Base-by-base conservation (phyloP, 2,888 invertebrate species). In the Eupelmus urozonus region DNA sequence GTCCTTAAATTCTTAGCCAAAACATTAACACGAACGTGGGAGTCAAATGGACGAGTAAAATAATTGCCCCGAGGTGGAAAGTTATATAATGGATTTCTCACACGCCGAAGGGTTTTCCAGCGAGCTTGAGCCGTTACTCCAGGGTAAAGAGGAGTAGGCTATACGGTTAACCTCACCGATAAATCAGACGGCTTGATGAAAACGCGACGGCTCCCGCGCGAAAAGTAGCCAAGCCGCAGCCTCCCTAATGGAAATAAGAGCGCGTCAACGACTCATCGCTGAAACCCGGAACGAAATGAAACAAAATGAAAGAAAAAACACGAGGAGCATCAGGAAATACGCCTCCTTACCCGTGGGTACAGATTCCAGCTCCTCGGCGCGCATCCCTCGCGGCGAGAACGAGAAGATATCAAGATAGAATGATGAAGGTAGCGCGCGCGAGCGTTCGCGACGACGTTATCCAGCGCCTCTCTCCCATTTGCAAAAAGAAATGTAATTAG, bases 171-270 rank as follows among this genome's bases (percentile, higher is more conserved):
- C 55, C 40, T 53, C 25, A 20, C 7, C 67, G 40, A 67, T 67
- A 67, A 87, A 87, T 86, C 86, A 86, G 82, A 79, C 34, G 71
- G 83, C 82, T 87, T 87, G 86, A 87, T 86, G 86, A 87, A 86
- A 65, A 49, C 27, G 49, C 65, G 65, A 49, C 49, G n/a, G 23
- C 4, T 13, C 59, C 5, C 16, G 59, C 7, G 16, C n/a, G 59
- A 34, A 34, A 9, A n/a, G n/a, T n/a, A n/a, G n/a, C n/a, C n/a
- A n/a, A n/a, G n/a, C n/a, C 53, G 53, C 23, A 4, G 7, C 27
- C n/a, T n/a, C n/a, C n/a, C n/a, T 16, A 0, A 59, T 34, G 9
- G 34, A 34, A 34, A n/a, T n/a, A n/a, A n/a, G 25, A 16, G 57
- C 11, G 1, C 9, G 55, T 9, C 34, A 23, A 18, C 18, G 5